Evolutionary conservation across 2,888 invertebrate species (phyloP), one percentile per base, ranked within the genome.

Genomic region (Coelopa pilipes): DNA sequence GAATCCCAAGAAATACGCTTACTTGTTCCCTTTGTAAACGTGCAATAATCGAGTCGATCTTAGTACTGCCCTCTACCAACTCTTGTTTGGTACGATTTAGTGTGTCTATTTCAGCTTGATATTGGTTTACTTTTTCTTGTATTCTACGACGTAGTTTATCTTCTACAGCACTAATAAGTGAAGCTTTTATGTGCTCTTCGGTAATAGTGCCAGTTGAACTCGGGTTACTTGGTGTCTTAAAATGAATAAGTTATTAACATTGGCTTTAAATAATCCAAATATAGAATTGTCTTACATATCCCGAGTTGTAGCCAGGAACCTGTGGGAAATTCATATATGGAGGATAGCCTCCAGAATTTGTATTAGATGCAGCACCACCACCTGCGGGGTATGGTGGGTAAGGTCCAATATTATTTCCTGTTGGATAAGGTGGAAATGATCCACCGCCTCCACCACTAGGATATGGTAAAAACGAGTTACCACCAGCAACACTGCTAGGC

Each of bases 161-260:
- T 87, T 98, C 96, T 0, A 99, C 95, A 34, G 98, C 99, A 73
- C 97, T 96, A 19, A 98, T 88, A 24, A 99, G 89, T 0, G 98
- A 99, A 45, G 95, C 96, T 84, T 95, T 92, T 77, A 99, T 96
- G 85, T 98, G 97, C 84, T 98, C 97, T 81, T 98, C 96, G 66
- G 97, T 94, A 74, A 97, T 96, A n/a, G 96, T 96, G 21, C 95
- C 94, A 49, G 88, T 89, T 74, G 91, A 89, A 71, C 90, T 89
- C 19, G 88, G 86, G 81, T 90, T 87, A 19, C 86, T 78, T 19
- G 78, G 72, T 74, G 84, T 85, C 87, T 87, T 49, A 13, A 21
- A 49, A n/a, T 24, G 53, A 45, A 60, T 47, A n/a, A 24, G 0
- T 15, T 13, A 53, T 60, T 57, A 53, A 19, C 4, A 62, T 63